Percentiles rank a stretch among this genome's conserved stretches.
phyloP scores from a whole-genome alignment of 2,888 invertebrate genomes.

The Oscheius myriophilus region DNA sequence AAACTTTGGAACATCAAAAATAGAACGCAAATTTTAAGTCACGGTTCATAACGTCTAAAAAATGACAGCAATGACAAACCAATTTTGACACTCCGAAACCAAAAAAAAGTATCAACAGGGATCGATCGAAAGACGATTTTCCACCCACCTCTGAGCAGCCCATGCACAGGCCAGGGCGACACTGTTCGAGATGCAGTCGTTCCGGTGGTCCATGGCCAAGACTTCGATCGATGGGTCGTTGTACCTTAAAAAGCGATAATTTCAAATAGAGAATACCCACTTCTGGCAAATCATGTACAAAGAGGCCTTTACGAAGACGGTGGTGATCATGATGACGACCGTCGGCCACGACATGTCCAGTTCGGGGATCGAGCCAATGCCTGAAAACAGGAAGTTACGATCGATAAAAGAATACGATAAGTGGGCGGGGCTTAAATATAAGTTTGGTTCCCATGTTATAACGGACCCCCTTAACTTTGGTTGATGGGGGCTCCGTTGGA shows the following conservation, averaged over 20 bases:
- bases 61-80: too few species aligned
- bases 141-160: conserved; percentile 40
- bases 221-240: conserved; percentile 71
- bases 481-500: too few species aligned
- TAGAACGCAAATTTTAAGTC: too few species aligned
- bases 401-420: background rate
- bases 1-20: too few species aligned
- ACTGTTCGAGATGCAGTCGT: conserved; percentile 74
- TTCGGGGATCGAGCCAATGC: conserved; percentile 22
- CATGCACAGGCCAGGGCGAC: conserved; percentile 73
- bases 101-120: background rate
- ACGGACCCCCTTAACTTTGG: too few species aligned
- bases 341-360: conserved; percentile 65
- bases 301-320: conserved; percentile 61
- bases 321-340: conserved; percentile 65
- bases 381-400: conserved; percentile 6
- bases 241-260: conserved; percentile 48
- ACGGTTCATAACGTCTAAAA: too few species aligned
- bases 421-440: too few species aligned
- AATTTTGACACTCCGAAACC: too few species aligned
- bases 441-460: too few species aligned
- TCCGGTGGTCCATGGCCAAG: conserved; percentile 73
- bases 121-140: too few species aligned
- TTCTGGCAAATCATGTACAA: conserved; percentile 64
- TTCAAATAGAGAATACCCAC: conserved; percentile 35